Evolutionary conservation across 2,797 vertebrate genomes (phyloP).

Genomic region (Gorsachius magnificus): DNA sequence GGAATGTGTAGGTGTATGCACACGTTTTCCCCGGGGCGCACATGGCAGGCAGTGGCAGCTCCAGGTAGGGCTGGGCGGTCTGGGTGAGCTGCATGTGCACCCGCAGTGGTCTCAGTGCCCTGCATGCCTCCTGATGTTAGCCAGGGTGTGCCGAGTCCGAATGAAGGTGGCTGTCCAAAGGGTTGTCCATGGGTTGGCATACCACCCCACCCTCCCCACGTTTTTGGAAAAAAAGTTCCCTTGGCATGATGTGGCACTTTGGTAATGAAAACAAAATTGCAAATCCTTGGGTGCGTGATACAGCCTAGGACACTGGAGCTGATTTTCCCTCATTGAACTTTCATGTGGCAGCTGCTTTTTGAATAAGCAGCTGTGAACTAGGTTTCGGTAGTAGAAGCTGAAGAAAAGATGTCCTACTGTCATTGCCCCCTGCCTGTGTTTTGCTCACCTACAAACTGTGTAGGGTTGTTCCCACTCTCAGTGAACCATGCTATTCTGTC

Average conservation of each 20-base stretch:
- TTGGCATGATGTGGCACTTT: neutral
- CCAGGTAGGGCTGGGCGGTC: neutral
- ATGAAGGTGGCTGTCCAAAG: neutral
- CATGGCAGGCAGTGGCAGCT: conserved; percentile 27
- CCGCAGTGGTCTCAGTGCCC: neutral
- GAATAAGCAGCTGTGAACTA: neutral
- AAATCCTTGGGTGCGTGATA: neutral
- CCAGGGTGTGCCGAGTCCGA: neutral
- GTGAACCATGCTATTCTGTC: neutral
- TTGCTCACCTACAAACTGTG: neutral
- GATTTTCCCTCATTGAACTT: neutral
- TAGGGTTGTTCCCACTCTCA: neutral
- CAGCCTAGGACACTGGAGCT: neutral
- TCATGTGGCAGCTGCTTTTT: neutral
- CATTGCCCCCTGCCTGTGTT: accelerated
- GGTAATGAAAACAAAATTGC: neutral
- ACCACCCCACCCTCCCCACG: neutral
- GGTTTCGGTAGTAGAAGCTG: neutral
- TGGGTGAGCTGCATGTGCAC: neutral
- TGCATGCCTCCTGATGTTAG: accelerated
- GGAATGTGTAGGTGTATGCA: neutral
- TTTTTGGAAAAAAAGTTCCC: neutral
- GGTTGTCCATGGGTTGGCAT: neutral
- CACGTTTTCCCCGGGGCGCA: neutral
- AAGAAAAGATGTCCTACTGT: neutral